These are phyloP conservation scores for Paracentrotus lividus DNA, from an alignment of 53 echinoderm and acorn worm genomes.

Conservation along the genomic window DNA sequence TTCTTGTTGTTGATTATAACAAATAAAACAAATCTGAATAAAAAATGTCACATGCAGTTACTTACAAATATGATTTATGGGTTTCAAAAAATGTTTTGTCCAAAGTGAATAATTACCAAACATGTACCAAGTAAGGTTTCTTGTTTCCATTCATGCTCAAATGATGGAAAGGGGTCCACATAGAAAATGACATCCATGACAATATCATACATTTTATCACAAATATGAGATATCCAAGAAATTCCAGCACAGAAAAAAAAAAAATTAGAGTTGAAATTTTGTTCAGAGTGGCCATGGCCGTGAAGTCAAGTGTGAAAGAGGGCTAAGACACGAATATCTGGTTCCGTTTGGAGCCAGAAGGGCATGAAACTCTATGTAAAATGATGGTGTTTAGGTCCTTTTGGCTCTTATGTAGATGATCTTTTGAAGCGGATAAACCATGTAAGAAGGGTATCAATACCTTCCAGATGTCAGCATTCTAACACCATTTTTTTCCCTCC, in stretches of 20 bases:
- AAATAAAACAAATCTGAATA: neutral
- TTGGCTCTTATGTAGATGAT: too few relatives aligned
- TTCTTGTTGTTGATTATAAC: neutral
- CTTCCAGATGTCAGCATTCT: constrained; percentile 48
- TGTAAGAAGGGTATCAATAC: neutral
- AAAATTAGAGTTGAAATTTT: neutral
- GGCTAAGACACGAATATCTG: neutral
- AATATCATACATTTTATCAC: constrained; percentile 12
- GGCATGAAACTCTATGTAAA: too few relatives aligned
- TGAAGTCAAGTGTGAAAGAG: constrained; percentile 20
- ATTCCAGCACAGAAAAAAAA: neutral
- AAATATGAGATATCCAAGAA: neutral
- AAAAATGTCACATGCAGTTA: neutral
- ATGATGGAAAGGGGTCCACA: neutral
- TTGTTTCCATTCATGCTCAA: neutral
- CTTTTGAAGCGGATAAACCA: neutral
- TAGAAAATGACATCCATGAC: constrained; percentile 24
- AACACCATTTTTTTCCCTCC: neutral
- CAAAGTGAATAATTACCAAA: neutral
- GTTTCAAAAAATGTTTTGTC: neutral
- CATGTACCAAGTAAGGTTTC: neutral
- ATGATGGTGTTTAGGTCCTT: too few relatives aligned
- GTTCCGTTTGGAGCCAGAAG: too few relatives aligned
- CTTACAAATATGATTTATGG: neutral
- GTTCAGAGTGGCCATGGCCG: constrained; percentile 7